A percentile compares a stretch with the other conserved stretches of the same genome.
Evolutionary conservation across 2,888 invertebrate genomes (phyloP).

Genomic region (Geophilus truncorum): DNA sequence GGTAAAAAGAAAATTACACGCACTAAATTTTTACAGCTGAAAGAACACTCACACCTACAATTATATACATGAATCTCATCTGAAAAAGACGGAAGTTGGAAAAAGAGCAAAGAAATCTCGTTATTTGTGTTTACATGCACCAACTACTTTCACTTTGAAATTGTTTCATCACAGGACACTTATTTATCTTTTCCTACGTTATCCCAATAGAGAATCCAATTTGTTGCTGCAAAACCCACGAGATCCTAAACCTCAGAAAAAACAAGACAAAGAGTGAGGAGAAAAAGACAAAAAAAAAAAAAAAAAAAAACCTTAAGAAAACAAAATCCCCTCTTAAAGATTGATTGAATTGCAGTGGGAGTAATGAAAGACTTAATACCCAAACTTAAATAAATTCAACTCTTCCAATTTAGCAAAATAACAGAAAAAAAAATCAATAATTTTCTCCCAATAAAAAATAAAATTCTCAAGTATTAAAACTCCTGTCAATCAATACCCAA

Average conservation of each 20-base stretch:
- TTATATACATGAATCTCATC: neutral
- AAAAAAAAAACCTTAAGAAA: neutral
- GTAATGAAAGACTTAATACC: neutral
- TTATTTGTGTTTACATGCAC: slow-evolving; percentile 12
- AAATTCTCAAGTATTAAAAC: neutral
- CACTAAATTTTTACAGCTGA: slow-evolving; percentile 4
- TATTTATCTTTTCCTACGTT: slow-evolving; percentile 8
- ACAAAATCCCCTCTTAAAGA: neutral
- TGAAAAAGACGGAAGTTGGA: neutral
- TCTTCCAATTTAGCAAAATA: neutral
- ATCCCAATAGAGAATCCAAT: slow-evolving; percentile 20
- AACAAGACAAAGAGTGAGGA: neutral
- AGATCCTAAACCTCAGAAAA: slow-evolving; percentile 13
- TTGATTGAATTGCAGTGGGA: slow-evolving; percentile 1
- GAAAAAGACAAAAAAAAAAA: no score
- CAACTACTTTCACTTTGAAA: neutral
- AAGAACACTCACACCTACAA: slow-evolving; percentile 20
- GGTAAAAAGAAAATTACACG: slow-evolving; percentile 7
- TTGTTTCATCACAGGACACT: neutral
- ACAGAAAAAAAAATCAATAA: neutral
- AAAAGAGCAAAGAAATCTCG: neutral
- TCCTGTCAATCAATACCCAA: slow-evolving; percentile 6
- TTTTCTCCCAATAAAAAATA: neutral
- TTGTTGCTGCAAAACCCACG: slow-evolving; percentile 3
- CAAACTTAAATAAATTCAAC: neutral